Percentiles rank a stretch among this genome's conserved stretches.
phyloP scores from a whole-genome alignment of 2,888 invertebrate genomes.

The Clitarchus hookeri region DNA sequence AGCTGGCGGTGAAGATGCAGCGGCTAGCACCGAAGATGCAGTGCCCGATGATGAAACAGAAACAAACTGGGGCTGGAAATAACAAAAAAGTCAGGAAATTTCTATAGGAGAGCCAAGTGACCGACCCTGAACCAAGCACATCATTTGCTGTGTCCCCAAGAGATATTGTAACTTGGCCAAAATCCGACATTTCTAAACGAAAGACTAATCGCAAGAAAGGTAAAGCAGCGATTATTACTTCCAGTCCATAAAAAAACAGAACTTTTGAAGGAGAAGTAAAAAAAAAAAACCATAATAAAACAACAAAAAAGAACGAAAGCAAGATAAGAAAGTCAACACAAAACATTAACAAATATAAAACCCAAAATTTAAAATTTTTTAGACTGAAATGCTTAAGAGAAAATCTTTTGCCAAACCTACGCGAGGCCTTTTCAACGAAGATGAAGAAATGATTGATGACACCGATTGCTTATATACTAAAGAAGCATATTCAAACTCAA shows the following conservation, averaged over 20 bases:
- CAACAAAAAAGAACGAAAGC: neutral
- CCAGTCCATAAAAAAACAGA: neutral
- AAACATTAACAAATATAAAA: neutral
- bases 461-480: neutral
- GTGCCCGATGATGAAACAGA: neutral
- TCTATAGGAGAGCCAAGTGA: neutral
- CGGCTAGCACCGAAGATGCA: neutral
- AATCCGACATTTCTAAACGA: neutral
- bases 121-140: neutral
- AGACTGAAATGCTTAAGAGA: neutral
- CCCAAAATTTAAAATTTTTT: neutral
- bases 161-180: neutral
- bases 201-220: neutral
- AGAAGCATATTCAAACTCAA: slow-evolving; percentile 20
- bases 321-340: neutral
- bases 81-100: neutral
- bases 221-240: slow-evolving; percentile 15
- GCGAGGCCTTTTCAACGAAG: slow-evolving; percentile 4
- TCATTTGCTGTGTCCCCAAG: neutral
- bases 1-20: neutral
- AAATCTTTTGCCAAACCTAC: neutral
- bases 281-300: neutral
- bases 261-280: slow-evolving; percentile 16
- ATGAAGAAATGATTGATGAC: neutral
- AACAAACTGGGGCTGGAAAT: neutral